phyloP scores from a whole-genome alignment of 2,113 vertebrate genomes.

The Muntiacus reevesi region DNA sequence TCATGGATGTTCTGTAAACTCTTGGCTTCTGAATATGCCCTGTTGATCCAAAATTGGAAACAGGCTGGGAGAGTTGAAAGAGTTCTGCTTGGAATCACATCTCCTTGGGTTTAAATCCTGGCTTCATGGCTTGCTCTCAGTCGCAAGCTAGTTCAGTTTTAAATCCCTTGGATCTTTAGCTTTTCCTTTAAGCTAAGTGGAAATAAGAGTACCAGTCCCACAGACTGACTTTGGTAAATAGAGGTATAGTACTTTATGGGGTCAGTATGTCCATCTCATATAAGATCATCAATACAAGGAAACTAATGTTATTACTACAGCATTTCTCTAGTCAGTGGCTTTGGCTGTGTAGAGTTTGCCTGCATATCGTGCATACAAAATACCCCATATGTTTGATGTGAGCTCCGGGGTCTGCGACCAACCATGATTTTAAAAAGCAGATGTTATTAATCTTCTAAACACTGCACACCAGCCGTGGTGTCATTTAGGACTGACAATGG shows the following conservation, averaged over 20 bases:
- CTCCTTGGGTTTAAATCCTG: background rate
- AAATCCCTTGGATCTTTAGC: too few relatives aligned
- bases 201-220: rapidly evolving
- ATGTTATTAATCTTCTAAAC: constrained; percentile 82
- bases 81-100: background rate
- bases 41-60: constrained; percentile 7
- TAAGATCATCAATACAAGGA: background rate
- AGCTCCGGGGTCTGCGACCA: constrained; percentile 77
- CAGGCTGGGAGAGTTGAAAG: background rate
- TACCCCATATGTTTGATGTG: constrained; percentile 74
- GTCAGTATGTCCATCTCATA: rapidly evolving
- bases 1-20: background rate
- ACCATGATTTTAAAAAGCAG: constrained; percentile 80
- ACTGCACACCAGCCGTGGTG: constrained; percentile 75
- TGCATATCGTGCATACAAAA: constrained; percentile 58
- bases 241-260: rapidly evolving
- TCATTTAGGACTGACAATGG: constrained; percentile 75
- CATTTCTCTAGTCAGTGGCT: background rate
- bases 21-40: background rate
- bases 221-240: background rate
- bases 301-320: rapidly evolving
- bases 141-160: background rate
- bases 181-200: background rate
- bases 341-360: background rate
- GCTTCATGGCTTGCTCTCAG: background rate